These are phyloP conservation scores for Andrena camellia DNA, from an alignment of 2,888 invertebrate species.

Conservation along the genomic window DNA sequence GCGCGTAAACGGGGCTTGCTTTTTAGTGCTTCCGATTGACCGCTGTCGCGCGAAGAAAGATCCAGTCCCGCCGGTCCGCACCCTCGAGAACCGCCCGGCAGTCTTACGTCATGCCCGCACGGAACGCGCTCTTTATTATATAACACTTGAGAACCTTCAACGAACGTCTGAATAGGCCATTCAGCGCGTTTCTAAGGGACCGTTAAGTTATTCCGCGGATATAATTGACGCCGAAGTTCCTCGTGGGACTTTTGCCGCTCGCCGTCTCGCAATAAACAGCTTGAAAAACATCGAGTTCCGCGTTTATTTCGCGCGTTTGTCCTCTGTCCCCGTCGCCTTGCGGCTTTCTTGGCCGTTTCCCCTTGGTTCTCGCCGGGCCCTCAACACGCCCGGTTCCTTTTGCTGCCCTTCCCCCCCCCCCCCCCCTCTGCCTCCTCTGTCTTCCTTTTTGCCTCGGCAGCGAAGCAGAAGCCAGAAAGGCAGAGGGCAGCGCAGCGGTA, in stretches of 20 bases:
- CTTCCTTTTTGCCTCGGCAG: conserved; percentile 16
- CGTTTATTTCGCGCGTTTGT: conserved; percentile 60
- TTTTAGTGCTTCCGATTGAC: conserved; percentile 13
- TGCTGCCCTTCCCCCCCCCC: not conserved
- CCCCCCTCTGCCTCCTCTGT: no score
- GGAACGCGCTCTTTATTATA: conserved; percentile 83
- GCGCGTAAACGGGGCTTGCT: not conserved
- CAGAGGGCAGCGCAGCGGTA: conserved; percentile 23
- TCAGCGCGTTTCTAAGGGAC: conserved; percentile 84
- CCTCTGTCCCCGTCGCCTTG: conserved; percentile 40
- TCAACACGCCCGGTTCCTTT: not conserved
- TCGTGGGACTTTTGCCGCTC: conserved; percentile 78
- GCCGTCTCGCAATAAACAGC: conserved; percentile 78
- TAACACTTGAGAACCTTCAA: conserved; percentile 84
- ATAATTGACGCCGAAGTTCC: conserved; percentile 83
- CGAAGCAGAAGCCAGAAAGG: conserved; percentile 25
- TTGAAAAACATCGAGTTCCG: conserved; percentile 72
- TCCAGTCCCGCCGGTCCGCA: conserved; percentile 32
- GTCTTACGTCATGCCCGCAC: conserved; percentile 79
- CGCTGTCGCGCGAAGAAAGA: not conserved
- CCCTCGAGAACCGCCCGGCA: conserved; percentile 45
- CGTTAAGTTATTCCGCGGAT: conserved; percentile 84
- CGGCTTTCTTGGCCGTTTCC: conserved; percentile 19
- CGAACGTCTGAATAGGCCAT: conserved; percentile 84
- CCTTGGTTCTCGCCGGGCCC: conserved; percentile 9